A percentile compares a stretch with the other conserved stretches of the same genome.
phyloP scores from a whole-genome alignment of 92 coral and sea anemone genomes.

The Desmophyllum pertusum region DNA sequence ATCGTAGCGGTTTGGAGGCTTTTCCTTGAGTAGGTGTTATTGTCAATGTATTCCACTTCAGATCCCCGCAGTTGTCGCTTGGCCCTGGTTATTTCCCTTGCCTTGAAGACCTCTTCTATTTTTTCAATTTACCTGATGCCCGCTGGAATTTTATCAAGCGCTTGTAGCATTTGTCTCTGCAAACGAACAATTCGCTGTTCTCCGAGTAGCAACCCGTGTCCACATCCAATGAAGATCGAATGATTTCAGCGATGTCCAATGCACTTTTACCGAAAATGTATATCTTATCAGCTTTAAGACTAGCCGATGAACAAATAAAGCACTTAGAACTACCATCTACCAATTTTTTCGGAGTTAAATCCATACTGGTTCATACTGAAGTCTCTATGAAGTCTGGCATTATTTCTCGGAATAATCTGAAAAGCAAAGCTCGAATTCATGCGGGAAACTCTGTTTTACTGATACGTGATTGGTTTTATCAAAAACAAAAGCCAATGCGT shows the following conservation, averaged over 20 bases:
- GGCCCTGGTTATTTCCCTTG: conserved; percentile 8
- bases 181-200: conserved; percentile 48
- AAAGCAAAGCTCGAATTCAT: not conserved
- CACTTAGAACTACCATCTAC: conserved; percentile 21
- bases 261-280: too few species aligned
- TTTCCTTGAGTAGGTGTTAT: not conserved
- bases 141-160: conserved; percentile 43
- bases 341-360: conserved; percentile 36
- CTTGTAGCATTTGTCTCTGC: conserved; percentile 39
- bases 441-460: not conserved
- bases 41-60: not conserved
- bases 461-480: not conserved
- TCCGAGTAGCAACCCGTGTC: conserved; percentile 42
- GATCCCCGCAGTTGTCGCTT: conserved; percentile 20
- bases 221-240: conserved; percentile 19
- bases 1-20: not conserved
- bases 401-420: too few species aligned
- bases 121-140: conserved; percentile 26
- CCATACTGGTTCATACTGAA: too few species aligned
- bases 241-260: conserved; percentile 2
- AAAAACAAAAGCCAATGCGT: not conserved
- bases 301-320: conserved; percentile 1
- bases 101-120: conserved; percentile 1
- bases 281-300: not conserved
- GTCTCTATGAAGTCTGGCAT: too few species aligned